Evolutionary conservation across 2,797 vertebrate genomes (phyloP).

Genomic region (Siniperca undulata): DNA sequence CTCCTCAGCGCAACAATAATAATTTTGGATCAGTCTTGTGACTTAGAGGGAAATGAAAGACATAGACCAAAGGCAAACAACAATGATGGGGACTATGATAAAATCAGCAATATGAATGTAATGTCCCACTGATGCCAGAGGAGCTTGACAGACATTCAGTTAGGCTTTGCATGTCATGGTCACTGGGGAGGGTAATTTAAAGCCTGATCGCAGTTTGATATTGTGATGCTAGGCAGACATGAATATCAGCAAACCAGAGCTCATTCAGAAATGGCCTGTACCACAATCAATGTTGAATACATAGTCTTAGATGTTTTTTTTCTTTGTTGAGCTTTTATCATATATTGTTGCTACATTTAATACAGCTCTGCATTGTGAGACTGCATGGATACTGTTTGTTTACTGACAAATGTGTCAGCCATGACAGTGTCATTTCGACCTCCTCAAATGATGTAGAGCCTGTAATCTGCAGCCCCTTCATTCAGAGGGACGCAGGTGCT

Average conservation of each 20-base stretch:
- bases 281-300: slow-evolving; percentile 14
- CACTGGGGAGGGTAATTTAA: slow-evolving; percentile 39
- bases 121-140: slow-evolving; percentile 55
- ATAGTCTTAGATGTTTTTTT: neutral
- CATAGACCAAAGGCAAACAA: slow-evolving; percentile 58
- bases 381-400: slow-evolving; percentile 12
- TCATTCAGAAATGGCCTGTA: slow-evolving; percentile 13
- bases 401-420: neutral
- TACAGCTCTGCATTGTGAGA: slow-evolving; percentile 5
- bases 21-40: slow-evolving; percentile 62
- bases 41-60: slow-evolving; percentile 76
- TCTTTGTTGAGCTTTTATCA: neutral
- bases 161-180: slow-evolving; percentile 36
- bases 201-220: slow-evolving; percentile 43
- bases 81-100: slow-evolving; percentile 67
- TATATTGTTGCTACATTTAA: slow-evolving; percentile 14
- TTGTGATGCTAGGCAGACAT: slow-evolving; percentile 26
- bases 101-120: slow-evolving; percentile 77
- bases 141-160: slow-evolving; percentile 33
- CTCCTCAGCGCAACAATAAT: slow-evolving; percentile 64
- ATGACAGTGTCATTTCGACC: slow-evolving; percentile 5
- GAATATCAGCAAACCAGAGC: slow-evolving; percentile 25
- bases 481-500: slow-evolving; percentile 43
- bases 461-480: slow-evolving; percentile 15
- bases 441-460: slow-evolving; percentile 15